Conservation (phyloP, 2,797 vertebrate species). For the Geranospiza caerulescens region DNA sequence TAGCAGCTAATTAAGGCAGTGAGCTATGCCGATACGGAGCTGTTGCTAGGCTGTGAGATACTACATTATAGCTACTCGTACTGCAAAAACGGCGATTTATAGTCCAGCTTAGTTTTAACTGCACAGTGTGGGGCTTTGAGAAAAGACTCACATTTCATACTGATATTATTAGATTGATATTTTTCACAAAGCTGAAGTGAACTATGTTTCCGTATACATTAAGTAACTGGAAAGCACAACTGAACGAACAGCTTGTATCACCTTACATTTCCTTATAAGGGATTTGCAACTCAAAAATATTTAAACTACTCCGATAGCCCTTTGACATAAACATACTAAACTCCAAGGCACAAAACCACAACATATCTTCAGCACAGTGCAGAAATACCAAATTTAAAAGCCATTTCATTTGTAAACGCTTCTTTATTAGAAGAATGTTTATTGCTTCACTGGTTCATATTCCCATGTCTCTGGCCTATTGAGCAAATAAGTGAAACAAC, state of each 20-base stretch:
- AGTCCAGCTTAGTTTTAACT: not conserved
- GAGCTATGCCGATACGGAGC: not conserved
- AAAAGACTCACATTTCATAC: not conserved
- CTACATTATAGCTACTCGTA: not conserved
- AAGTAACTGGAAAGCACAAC: not conserved
- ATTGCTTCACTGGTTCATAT: not conserved
- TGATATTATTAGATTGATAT: not conserved
- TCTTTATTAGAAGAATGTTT: not conserved
- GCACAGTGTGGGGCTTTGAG: not conserved
- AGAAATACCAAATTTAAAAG: not conserved
- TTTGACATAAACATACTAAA: not conserved
- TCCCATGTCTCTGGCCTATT: not conserved
- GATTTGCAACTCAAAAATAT: not conserved
- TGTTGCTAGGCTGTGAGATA: not conserved
- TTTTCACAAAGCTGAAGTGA: not conserved
- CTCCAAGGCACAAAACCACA: not conserved
- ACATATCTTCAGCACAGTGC: not conserved
- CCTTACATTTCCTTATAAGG: not conserved
- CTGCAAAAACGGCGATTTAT: not conserved
- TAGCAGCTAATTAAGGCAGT: not conserved
- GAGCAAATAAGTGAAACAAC: constrained; percentile 17
- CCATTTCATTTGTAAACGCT: not conserved
- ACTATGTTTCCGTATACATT: not conserved
- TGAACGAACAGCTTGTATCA: not conserved
- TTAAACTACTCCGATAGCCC: not conserved